Conservation (phyloP, 2,797 vertebrate species). For the Cyclura pinguis region DNA sequence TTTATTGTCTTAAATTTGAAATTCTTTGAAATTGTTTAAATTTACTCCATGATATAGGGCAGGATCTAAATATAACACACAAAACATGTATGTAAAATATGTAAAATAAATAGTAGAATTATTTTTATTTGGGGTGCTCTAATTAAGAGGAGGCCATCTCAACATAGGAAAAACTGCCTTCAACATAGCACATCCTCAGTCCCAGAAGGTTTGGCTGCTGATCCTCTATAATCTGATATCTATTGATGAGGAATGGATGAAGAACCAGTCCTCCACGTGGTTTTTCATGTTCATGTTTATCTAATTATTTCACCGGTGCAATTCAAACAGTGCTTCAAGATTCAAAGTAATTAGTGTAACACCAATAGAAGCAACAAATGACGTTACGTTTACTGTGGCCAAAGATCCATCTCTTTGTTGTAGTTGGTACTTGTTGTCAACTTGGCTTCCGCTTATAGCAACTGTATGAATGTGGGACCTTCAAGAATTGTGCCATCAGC, state of each 20-base stretch:
- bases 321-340: neutral
- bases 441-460: neutral
- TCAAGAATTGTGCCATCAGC: neutral
- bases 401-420: no score
- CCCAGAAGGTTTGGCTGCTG: neutral
- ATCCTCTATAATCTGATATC: neutral
- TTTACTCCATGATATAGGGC: no score
- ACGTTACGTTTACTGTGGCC: neutral
- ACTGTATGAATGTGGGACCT: neutral
- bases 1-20: no score
- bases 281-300: fast-evolving
- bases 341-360: neutral
- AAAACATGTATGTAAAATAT: no score
- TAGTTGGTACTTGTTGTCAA: neutral
- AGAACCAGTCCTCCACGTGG: neutral
- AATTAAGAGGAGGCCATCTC: neutral
- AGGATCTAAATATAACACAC: no score
- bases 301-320: neutral
- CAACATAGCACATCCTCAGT: neutral
- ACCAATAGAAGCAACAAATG: neutral
- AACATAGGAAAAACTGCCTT: neutral
- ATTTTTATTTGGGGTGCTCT: no score
- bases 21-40: no score
- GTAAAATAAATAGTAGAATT: no score
- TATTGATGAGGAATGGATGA: neutral